Percentiles rank a stretch among this genome's conserved stretches.
Conservation (phyloP, 2,113 vertebrate genomes). For the Brachionichthys hirsutus region DNA sequence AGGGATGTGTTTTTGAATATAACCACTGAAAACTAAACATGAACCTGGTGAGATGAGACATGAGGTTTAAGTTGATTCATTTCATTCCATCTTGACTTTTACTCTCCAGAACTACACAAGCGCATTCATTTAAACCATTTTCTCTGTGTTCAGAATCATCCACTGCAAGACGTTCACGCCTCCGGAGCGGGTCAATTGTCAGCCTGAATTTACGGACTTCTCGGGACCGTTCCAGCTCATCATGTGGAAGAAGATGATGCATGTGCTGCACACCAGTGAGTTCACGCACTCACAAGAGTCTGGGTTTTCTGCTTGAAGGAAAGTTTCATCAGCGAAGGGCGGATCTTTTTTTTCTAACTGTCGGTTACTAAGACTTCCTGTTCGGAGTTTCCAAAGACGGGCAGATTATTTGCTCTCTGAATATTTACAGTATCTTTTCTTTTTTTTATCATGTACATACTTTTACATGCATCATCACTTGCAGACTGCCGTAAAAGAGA, state of each 20-base stretch:
- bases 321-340: background rate
- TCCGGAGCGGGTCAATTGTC: constrained; percentile 56
- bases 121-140: too few species aligned
- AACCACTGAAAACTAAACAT: too few species aligned
- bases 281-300: background rate
- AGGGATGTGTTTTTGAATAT: too few species aligned
- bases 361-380: background rate
- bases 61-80: too few species aligned
- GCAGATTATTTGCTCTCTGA: background rate
- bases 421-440: too few species aligned
- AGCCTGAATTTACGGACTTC: constrained; percentile 73
- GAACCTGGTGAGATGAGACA: too few species aligned
- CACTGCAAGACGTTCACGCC: constrained; percentile 46
- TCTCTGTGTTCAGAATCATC: constrained; percentile 32
- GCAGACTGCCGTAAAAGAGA: background rate
- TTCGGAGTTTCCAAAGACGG: background rate
- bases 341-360: background rate
- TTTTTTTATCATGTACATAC: too few species aligned
- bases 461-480: background rate
- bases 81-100: too few species aligned
- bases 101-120: too few species aligned
- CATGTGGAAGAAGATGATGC: constrained; percentile 84
- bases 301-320: background rate
- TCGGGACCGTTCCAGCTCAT: constrained; percentile 80
- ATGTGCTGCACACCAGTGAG: constrained; percentile 79